Evolutionary conservation across 2,113 vertebrate genomes (phyloP), one percentile per base, ranked within the genome.

Genomic region (Melanerpes formicivorus): DNA sequence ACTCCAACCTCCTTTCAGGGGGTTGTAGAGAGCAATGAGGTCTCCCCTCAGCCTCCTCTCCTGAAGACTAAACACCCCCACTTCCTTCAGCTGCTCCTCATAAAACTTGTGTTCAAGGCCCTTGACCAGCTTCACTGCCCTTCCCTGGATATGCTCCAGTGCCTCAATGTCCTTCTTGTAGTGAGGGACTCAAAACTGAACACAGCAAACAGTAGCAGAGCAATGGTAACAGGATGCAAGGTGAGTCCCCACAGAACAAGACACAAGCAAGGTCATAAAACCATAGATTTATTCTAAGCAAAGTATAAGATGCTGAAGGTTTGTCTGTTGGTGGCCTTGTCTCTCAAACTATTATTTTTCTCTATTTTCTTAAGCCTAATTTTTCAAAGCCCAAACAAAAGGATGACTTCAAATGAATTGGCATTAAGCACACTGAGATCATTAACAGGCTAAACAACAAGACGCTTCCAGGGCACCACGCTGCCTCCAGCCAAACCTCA

Each of bases 401-500:
- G 62, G 78, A 90, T 80, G 63, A 85, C 52, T 69, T 83, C 29
- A 88, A 71, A 86, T 56, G 30, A 87, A 92, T 72, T 59, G 85
- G 42, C 69, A 91, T 52, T 75, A 83, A 74, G 50, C 37, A 90
- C 46, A 89, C 10, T 2, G 19, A 80, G 67, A 74, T 84, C 80
- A 80, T 91, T 94, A 95, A 91, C 84, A 84, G 60, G 75, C 85
- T 89, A 86, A 92, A 84, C 54, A 92, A 76, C 91, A 92, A 67
- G 56, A 62, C 54, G 86, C 60, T 96, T 97, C 94, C 58, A 92
- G 88, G 93, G 90, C 80, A 96, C 34, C 60, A 50, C 15, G 58
- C 19, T 4, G 82, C 90, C 87, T 96, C 81, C 80, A 96, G 95
- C 60, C 56, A 90, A 97, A 97, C 93, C 90, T 97, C 93, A 97